These are phyloP conservation scores for Hypocryptadius cinnamomeus DNA, from an alignment of 2,113 vertebrate species.

Conservation along the genomic window DNA sequence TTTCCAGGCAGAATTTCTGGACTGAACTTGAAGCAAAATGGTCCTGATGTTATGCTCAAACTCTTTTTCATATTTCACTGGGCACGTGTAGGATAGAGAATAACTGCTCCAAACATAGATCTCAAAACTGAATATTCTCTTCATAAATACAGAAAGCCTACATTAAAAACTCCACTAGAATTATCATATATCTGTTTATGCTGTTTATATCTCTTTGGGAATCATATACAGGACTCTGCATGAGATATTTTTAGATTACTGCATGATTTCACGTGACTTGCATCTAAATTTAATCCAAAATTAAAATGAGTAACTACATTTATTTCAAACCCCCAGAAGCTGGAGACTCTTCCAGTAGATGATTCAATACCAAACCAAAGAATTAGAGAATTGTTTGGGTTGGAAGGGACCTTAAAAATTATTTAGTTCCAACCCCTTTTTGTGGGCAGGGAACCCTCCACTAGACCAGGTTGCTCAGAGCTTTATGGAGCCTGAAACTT, in stretches of 20 bases:
- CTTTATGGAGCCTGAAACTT: background rate
- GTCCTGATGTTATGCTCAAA: background rate
- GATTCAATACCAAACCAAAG: background rate
- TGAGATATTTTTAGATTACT: slow-evolving; percentile 14
- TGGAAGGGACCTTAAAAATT: background rate
- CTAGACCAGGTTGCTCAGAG: background rate
- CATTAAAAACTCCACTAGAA: background rate
- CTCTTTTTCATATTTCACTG: background rate
- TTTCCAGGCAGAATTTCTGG: background rate
- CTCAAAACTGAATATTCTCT: background rate
- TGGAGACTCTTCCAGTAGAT: background rate
- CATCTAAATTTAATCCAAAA: slow-evolving; percentile 29
- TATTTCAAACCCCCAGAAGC: background rate
- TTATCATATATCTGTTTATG: background rate
- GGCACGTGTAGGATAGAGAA: background rate
- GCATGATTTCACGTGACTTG: slow-evolving; percentile 28
- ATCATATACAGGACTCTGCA: background rate
- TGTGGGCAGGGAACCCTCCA: background rate
- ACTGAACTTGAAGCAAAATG: background rate
- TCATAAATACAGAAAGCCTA: background rate
- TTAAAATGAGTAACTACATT: background rate
- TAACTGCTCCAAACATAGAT: background rate
- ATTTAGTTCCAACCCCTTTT: background rate
- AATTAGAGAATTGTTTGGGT: background rate
- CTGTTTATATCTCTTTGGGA: background rate